Evolutionary conservation across 2,888 invertebrate species (phyloP).

Genomic region (Brachyptera risi): DNA sequence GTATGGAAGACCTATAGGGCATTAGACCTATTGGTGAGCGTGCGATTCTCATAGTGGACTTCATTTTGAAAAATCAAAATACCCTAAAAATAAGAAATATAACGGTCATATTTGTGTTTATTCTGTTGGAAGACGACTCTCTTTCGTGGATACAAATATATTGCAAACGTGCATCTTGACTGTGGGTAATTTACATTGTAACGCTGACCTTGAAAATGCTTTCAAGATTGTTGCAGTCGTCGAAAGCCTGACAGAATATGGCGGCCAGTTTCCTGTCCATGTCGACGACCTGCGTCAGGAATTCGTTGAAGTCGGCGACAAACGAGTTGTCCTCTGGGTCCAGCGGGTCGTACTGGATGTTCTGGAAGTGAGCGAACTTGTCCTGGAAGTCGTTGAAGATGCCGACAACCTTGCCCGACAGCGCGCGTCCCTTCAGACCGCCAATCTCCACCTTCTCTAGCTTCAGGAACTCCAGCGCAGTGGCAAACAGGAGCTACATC

Average conservation of each 20-base stretch:
- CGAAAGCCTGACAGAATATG: slow-evolving; percentile 74
- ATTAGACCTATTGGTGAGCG: too few relatives aligned
- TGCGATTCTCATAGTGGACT: too few relatives aligned
- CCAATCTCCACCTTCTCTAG: slow-evolving; percentile 81
- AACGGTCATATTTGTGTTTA: too few relatives aligned
- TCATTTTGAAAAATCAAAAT: too few relatives aligned
- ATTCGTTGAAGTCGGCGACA: slow-evolving; percentile 57
- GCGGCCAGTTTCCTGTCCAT: slow-evolving; percentile 75
- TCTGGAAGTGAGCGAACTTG: slow-evolving; percentile 45
- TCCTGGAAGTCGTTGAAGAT: slow-evolving; percentile 42
- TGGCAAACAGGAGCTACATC: slow-evolving; percentile 60
- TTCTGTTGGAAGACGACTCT: too few relatives aligned
- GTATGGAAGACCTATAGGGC: too few relatives aligned
- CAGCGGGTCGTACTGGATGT: slow-evolving; percentile 69
- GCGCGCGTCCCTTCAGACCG: slow-evolving; percentile 60
- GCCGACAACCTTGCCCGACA: slow-evolving; percentile 51
- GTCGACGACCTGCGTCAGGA: slow-evolving; percentile 59
- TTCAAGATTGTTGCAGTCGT: slow-evolving; percentile 69
- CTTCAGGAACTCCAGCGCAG: slow-evolving; percentile 77
- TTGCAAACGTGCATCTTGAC: too few relatives aligned
- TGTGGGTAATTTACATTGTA: too few relatives aligned
- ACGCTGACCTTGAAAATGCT: slow-evolving; percentile 56
- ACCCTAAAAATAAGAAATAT: too few relatives aligned
- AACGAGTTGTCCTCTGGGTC: slow-evolving; percentile 66
- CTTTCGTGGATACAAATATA: too few relatives aligned